Evolutionary conservation across 2,113 vertebrate genomes (phyloP), one percentile per base, ranked within the genome.

Genomic region (Vicugna pacos): DNA sequence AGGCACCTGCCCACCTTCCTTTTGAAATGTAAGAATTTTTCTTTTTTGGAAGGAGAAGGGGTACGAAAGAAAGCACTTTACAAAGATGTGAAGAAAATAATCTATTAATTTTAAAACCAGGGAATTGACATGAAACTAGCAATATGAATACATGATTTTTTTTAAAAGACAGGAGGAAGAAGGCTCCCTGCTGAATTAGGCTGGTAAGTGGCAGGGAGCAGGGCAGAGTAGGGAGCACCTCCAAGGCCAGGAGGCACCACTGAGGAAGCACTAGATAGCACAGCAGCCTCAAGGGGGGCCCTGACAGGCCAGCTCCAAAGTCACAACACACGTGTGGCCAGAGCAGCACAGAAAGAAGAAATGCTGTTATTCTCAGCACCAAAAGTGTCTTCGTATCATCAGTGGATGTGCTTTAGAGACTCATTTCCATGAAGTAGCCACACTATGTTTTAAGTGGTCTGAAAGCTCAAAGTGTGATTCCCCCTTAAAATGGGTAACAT

Each of bases 351-450:
- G 32, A 77, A 80, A 92, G 73, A 72, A 52, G 48, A 15, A 58
- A 76, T 15, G 48, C 38, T 22, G 24, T 69, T 42, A 32, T 35
- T 89, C 52, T 54, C 10, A 76, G 46, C 72, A 81, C 24, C 72
- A 85, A 62, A 91, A 9, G 4, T 19, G 48, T 77, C 50, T 94
- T 70, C 10, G 0, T 77, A 76, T 93, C 60, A 62, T 32, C 48
- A 77, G 91, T 70, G 20, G 17, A 72, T 48, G n/a, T 82, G 38
- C 54, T 82, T 95, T 72, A 84, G 26, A 85, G 79, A 70, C 32
- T 60, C 76, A 60, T 89, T 92, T 90, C 73, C 60, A 90, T 56
- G 80, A 95, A 86, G 48, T n/a, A 72, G n/a, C 72, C 50, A 81
- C 73, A 42, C 19, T n/a, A 14, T 87, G 84, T 62, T 93, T 83